Evolutionary conservation across 2,888 invertebrate genomes (phyloP), one percentile per base, ranked within the genome.

Genomic region (Archips xylosteana): DNA sequence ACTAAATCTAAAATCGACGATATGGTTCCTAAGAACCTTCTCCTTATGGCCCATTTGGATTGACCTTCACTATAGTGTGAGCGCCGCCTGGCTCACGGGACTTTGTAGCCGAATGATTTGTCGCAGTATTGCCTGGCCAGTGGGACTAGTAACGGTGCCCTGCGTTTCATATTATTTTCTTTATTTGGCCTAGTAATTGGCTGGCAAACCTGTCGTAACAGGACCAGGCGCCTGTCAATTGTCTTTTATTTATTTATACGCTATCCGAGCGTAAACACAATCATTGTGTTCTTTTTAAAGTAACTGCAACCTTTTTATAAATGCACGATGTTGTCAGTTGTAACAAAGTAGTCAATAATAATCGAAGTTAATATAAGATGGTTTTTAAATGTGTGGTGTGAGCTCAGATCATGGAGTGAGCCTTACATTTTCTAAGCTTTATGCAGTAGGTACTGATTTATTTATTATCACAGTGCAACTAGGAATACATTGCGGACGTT

Each of bases 81-180:
- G 57, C 45, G 67, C 74, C 34, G 42, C 76, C 76, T 76, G 39
- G 62, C 60, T 6, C 63, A 36, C 62, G 74, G 79, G 51, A 77
- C 74, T 78, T 77, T 75, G 76, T 73, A 77, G 77, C 72, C 76
- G 70, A 78, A 79, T 83, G 82, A 86, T 86, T 87, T 87, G 87
- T 88, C 84, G 82, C 83, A 82, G 80, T 82, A 85, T 80, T 78
- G 82, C 77, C 77, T 49, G 42, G 15, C 36, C 54, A 82, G 78
- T 82, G 85, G 82, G 82, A 81, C 79, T 70, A 62, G 70, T 90
- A 94, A 92, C 93, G 92, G 94, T 88, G 81, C 77, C 64, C 70
- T 65, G 74, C 83, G 87, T 80, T 77, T 85, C 82, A 85, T 57
- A 32, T 57, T 57, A 57, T 57, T 57, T 57, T 49, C 81, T 87